Percentiles rank a stretch among this genome's conserved stretches.
Evolutionary conservation across 2,113 vertebrate species (phyloP).

Genomic region (Taxidea taxus): DNA sequence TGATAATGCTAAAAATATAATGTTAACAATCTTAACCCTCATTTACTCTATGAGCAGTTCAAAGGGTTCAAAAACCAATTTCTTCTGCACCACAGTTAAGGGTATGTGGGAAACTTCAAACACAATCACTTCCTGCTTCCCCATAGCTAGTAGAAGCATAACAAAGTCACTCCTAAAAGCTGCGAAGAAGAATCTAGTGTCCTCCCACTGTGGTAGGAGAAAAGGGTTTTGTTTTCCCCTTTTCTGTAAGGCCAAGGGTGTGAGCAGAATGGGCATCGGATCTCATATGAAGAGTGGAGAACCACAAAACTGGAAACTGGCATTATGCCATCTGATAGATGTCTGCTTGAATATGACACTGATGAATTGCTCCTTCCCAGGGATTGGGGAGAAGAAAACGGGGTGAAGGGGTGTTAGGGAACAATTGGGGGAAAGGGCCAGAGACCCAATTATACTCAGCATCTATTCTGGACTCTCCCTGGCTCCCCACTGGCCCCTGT

Average conservation of each 20-base stretch:
- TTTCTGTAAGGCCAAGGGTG: not conserved
- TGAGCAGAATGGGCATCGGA: not conserved
- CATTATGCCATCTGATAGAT: not conserved
- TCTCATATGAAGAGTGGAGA: not conserved
- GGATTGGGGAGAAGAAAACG: not conserved
- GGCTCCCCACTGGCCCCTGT: not conserved
- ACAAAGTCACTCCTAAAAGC: not conserved
- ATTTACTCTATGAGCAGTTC: not conserved
- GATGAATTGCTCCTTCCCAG: not conserved
- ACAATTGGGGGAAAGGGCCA: not conserved
- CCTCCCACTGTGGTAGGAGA: not conserved
- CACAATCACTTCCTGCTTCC: not conserved
- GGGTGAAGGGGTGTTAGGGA: not conserved
- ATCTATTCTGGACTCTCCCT: not conserved
- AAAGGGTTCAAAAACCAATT: not conserved
- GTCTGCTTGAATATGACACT: not conserved
- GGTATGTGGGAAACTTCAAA: not conserved
- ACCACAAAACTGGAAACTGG: not conserved
- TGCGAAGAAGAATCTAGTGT: not conserved
- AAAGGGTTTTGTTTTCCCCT: not conserved
- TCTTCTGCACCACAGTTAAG: not conserved
- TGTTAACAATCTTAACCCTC: not conserved
- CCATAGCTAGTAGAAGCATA: not conserved
- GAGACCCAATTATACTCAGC: not conserved
- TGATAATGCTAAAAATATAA: not conserved